Evolutionary conservation across 2,797 vertebrate species (phyloP), one percentile per base, ranked within the genome.

Genomic region (Xiphorhynchus erythropygius): DNA sequence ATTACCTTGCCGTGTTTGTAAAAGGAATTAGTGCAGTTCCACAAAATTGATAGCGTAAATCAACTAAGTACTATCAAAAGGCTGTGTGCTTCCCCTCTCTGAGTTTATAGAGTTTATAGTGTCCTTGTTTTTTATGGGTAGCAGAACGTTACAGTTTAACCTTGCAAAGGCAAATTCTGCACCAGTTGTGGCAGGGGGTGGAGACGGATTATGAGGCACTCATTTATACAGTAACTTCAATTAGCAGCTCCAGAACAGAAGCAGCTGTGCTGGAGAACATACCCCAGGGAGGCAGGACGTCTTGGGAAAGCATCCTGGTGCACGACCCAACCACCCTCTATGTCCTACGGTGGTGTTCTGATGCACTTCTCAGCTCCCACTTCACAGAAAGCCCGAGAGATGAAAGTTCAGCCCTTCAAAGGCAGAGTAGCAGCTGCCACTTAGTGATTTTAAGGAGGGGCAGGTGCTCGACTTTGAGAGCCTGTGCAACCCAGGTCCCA

Each of bases 131-230:
- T 47, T 32, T 35, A 80, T 10, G 22, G n/a, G 49, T 56, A 93
- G 41, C 28, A 74, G 62, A 86, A 87, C 3, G 16, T 24, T 28
- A 55, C 11, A 39, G 32, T 73, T 85, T 47, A 52, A 68, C 35
- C 70, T 79, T 35, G 10, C 35, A 76, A 87, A 79, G 52, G 27
- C 52, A 85, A 77, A 57, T 53, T 56, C n/a, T 49, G 44, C 37
- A 49, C 13, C 0, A 1, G 8, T 19, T 52, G n/a, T 32, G 41
- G 32, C 3, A 17, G 25, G 2, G 13, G 39, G 11, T n/a, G 11
- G 3, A 59, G 28, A 37, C 2, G 8, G 44, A 70, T 53, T 52
- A 64, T 32, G 24, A 19, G 11, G 12, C 10, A 24, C 52, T 24
- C 13, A 5, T 79, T 84, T 50, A 17, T 8, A 69, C 3, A 35